Evolutionary conservation across 2,888 invertebrate genomes (phyloP), one percentile per base, ranked within the genome.

Genomic region (Volucella inanis): DNA sequence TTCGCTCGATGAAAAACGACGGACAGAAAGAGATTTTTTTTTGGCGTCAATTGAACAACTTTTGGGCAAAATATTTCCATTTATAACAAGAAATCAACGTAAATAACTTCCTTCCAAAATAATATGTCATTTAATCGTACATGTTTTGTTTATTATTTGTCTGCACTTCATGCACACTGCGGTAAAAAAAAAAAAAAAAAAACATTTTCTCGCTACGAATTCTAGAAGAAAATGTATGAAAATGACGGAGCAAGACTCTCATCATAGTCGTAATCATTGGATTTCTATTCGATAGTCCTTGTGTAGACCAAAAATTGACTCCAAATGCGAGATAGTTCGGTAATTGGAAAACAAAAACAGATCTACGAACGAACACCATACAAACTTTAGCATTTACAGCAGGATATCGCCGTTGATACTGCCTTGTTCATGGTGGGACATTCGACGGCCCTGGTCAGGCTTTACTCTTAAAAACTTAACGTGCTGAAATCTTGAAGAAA

Each of bases 61-160:
- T 70, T 18, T 49, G 57, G 57, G 39, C 70, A 59, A 57, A 70
- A 70, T 38, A 49, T 49, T 70, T 49, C 57, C 47, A 70, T 70
- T 70, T 55, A 57, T 59, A 2, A 18, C 49, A 49, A 15, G 47
- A 70, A 15, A 70, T 70, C 70, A 57, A 57, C 31, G 9, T 49
- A 70, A 57, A 57, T 57, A 6, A 70, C 57, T 59, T 70, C 39
- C 57, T 59, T n/a, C 43, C 59, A 43, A 15, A 41, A 15, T 4
- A 18, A 43, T 59, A 18, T 59, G 59, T 59, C 59, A 59, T 59
- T 59, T 39, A 59, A 18, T 59, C 43, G 11, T 43, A 43, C 59
- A 55, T 39, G 59, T 43, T 59, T 59, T 59, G 41, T 43, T 43
- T 59, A 59, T 59, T 59, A 59, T 18, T 59, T 59, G 59, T 59